Percentiles rank a stretch among this genome's conserved stretches.
These are phyloP conservation scores for Hirundo rustica DNA, from an alignment of 2,797 vertebrate species.

Conservation along the genomic window DNA sequence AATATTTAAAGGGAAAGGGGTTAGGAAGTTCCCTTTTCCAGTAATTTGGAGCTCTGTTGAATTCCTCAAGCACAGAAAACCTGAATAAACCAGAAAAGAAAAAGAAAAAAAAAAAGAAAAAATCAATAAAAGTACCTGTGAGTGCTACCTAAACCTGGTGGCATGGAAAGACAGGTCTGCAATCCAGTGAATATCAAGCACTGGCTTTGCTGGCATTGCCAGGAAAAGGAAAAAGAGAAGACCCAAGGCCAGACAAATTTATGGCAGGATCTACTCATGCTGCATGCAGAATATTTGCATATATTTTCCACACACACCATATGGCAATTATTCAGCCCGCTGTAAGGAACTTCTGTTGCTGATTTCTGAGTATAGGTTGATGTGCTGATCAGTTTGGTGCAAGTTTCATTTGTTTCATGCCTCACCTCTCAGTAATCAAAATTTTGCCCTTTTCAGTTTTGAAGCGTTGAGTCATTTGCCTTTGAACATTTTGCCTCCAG, in stretches of 20 bases:
- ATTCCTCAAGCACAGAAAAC: background rate
- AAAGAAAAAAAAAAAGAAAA: background rate
- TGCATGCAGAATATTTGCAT: conserved; percentile 9
- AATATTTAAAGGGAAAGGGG: background rate
- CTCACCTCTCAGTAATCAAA: background rate
- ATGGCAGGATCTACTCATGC: background rate
- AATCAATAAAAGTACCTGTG: background rate
- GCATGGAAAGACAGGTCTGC: background rate
- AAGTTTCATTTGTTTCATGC: background rate
- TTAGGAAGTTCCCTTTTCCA: background rate
- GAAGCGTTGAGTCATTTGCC: background rate
- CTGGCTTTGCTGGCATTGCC: background rate
- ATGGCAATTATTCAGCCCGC: conserved; percentile 33
- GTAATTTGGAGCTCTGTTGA: background rate
- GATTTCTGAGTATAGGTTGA: background rate
- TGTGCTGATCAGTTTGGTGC: background rate
- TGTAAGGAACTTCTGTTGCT: background rate
- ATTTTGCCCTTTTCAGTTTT: background rate
- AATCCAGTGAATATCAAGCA: background rate
- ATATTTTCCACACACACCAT: conserved; percentile 23
- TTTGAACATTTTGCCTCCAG: background rate
- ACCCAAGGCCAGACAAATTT: background rate
- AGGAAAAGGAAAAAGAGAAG: background rate
- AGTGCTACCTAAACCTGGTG: background rate
- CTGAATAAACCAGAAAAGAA: background rate